Conservation (phyloP, 2,797 vertebrate species). For the Thamnophis elegans region DNA sequence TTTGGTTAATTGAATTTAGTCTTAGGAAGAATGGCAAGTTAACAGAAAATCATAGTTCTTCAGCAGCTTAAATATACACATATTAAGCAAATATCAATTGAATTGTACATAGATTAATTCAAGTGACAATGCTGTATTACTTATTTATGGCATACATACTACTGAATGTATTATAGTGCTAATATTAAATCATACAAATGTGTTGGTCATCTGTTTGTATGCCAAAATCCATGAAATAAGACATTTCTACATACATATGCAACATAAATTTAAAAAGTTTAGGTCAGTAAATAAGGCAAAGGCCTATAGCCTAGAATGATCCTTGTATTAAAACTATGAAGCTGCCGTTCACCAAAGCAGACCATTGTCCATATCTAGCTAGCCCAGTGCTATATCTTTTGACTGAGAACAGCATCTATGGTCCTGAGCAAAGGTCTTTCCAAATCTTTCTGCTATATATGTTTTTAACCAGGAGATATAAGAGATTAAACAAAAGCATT, state of each 20-base stretch:
- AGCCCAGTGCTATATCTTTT: neutral
- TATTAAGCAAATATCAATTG: neutral
- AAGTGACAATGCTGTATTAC: conserved; percentile 1
- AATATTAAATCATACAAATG: neutral
- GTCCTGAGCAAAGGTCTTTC: neutral
- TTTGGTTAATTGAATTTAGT: neutral
- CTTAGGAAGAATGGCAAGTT: neutral
- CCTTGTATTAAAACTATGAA: neutral
- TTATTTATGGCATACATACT: neutral
- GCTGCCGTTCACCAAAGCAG: neutral
- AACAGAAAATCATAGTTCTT: neutral
- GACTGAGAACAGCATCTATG: neutral
- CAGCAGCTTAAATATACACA: neutral
- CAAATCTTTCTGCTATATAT: neutral
- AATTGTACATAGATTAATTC: neutral
- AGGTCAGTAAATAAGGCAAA: neutral
- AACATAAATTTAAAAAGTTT: neutral
- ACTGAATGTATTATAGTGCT: neutral
- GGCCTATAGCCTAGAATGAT: neutral
- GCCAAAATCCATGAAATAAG: neutral
- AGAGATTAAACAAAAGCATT: neutral
- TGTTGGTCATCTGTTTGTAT: neutral
- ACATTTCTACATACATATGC: neutral
- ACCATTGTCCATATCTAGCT: neutral
- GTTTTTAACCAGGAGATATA: neutral